Conservation (phyloP, 2,888 invertebrate species). For the Sinhomidia bicolor region DNA sequence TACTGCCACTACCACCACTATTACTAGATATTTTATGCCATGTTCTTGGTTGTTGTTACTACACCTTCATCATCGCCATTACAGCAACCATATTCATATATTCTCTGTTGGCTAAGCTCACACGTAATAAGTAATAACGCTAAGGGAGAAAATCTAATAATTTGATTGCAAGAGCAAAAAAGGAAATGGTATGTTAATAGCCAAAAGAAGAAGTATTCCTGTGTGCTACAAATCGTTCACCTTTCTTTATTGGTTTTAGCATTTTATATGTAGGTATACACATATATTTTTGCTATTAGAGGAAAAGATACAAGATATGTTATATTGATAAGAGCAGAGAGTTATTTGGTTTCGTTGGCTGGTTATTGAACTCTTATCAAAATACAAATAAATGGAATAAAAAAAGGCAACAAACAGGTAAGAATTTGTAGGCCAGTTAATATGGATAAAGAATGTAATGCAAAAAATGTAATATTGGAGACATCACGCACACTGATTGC, state of each 20-base stretch:
- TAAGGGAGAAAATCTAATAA: slow-evolving; percentile 32
- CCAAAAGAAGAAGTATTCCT: not conserved
- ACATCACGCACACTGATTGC: slow-evolving; percentile 54
- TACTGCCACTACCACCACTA: too few relatives aligned
- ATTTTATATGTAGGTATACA: too few relatives aligned
- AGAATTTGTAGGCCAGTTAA: not conserved
- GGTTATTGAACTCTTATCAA: too few relatives aligned
- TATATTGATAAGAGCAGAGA: too few relatives aligned
- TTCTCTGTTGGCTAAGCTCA: not conserved
- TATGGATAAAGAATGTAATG: not conserved
- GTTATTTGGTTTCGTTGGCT: not conserved
- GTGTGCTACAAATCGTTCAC: not conserved
- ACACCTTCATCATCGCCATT: not conserved
- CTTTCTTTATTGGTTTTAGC: too few relatives aligned
- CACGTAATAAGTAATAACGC: not conserved
- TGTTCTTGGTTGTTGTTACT: not conserved
- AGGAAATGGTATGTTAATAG: not conserved
- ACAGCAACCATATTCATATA: not conserved
- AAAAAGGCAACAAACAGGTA: not conserved
- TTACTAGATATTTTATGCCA: too few relatives aligned
- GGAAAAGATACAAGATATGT: too few relatives aligned
- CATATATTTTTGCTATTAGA: too few relatives aligned
- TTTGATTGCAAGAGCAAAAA: not conserved
- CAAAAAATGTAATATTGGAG: not conserved
- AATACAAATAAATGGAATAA: not conserved